phyloP scores from a whole-genome alignment of 2,888 invertebrate species.

The Digitonthophagus gazella region DNA sequence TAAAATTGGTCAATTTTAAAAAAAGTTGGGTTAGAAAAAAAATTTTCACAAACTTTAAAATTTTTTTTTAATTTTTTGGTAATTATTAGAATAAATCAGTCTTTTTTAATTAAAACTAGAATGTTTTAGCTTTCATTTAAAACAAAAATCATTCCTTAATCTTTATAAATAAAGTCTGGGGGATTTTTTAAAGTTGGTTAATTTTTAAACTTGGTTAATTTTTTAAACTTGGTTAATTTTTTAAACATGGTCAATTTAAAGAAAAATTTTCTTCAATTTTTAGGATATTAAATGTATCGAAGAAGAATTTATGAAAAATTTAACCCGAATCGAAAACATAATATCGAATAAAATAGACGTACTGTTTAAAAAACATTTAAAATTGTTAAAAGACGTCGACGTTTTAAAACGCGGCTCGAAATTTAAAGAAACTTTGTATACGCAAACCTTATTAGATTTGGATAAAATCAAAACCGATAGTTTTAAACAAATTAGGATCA shows the following conservation, averaged over 20 bases:
- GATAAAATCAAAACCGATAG: conserved; percentile 43
- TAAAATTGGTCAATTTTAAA: no score
- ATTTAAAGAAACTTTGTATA: conserved; percentile 38
- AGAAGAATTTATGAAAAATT: conserved; percentile 20
- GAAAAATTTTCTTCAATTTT: background rate
- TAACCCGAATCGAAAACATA: conserved; percentile 25
- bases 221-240: conserved; percentile 33
- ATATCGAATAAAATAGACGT: conserved; percentile 27
- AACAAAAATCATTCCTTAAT: no score
- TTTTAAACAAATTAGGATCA: conserved; percentile 35
- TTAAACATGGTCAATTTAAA: background rate
- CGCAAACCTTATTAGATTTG: conserved; percentile 32
- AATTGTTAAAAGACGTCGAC: conserved; percentile 38
- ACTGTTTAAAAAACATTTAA: conserved; percentile 36
- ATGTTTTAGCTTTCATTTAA: no score
- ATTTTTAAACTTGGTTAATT: no score
- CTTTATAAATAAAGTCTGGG: no score
- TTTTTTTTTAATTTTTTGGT: no score
- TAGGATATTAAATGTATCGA: conserved; percentile 32
- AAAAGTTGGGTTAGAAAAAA: no score
- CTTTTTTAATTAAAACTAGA: no score
- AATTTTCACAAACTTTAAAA: no score
- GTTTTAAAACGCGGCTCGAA: conserved; percentile 37
- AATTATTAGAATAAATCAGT: no score
- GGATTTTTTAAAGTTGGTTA: no score